Base-by-base conservation (phyloP, 2,888 invertebrate species). In the Acleris cristana region DNA sequence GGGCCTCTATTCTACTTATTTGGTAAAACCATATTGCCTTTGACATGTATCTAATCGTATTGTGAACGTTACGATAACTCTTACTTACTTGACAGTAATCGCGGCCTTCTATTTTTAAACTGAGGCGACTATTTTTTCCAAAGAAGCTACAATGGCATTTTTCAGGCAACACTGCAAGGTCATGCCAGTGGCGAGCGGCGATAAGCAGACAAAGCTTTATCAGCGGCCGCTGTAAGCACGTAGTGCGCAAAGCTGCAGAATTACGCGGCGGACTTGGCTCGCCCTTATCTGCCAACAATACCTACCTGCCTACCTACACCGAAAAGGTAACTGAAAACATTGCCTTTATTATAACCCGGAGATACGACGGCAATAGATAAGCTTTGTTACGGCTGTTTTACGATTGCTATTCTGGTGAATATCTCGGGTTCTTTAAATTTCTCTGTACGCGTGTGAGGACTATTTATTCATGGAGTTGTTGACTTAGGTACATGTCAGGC, bases 291-390 rank as follows among this genome's bases (percentile, higher is more conserved):
- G 66, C 52, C 60, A 49, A 60, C 66, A 57, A 53, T 54, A 59
- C 64, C 64, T 64, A 52, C 55, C 64, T 64, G 51, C 49, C 56
- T 57, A 40, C 57, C 57, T 53, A 53, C 49, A 51, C 59, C 34
- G 55, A 44, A 62, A 66, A 62, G 61, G 62, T 57, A 66, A 66
- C 61, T 57, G 66, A 62, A 66, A 66, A 62, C 65, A 60, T 65
- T 61, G 48, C 53, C 55, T 56, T 65, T 60, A 55, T 59, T 65
- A 65, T 59, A 65, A 56, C 59, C 65, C 59, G 45, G 48, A 65
- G 65, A 65, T 60, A 65, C 60, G 53, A 23, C 48, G 54, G 48
- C 34, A 18, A 55, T 48, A 65, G 65, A 65, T 65, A 60, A 65
- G 60, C 49, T 44, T 30, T 53, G 48, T 59, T 60, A 58, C 59